These are phyloP conservation scores for Ataeniobius toweri DNA, from an alignment of 2,797 vertebrate species.

Conservation along the genomic window DNA sequence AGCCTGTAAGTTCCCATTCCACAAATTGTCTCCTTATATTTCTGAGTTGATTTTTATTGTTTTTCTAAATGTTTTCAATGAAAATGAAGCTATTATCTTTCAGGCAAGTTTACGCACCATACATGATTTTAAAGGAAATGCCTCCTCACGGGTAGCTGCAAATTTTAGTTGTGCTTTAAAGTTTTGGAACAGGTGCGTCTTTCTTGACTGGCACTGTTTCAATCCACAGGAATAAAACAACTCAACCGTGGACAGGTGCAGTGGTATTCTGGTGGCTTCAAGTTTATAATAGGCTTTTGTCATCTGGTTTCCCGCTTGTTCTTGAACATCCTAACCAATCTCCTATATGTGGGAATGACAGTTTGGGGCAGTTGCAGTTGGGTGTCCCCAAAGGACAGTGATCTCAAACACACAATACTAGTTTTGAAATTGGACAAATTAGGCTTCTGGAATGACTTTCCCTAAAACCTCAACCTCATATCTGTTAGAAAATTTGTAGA, in stretches of 20 bases:
- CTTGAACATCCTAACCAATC: not conserved
- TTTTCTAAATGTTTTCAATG: not conserved
- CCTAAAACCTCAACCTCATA: not conserved
- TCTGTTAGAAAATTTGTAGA: not conserved
- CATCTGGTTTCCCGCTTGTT: not conserved
- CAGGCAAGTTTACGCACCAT: no score
- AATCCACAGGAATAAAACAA: not conserved
- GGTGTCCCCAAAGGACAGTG: not conserved
- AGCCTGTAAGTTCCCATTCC: slow-evolving; percentile 76
- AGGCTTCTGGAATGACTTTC: not conserved
- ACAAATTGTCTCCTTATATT: not conserved
- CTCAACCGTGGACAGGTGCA: not conserved
- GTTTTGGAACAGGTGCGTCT: not conserved
- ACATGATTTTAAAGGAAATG: no score
- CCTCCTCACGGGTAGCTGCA: not conserved
- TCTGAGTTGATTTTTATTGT: not conserved
- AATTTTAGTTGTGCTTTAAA: not conserved
- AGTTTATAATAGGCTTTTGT: not conserved
- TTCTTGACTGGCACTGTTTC: no score
- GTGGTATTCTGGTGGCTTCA: not conserved
- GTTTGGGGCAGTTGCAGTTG: not conserved
- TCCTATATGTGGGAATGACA: not conserved
- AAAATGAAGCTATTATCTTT: not conserved
- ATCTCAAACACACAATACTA: not conserved
- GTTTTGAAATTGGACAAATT: not conserved